These are phyloP conservation scores for Entomobrya multifasciata DNA, from an alignment of 2,888 invertebrate genomes.

Conservation along the genomic window DNA sequence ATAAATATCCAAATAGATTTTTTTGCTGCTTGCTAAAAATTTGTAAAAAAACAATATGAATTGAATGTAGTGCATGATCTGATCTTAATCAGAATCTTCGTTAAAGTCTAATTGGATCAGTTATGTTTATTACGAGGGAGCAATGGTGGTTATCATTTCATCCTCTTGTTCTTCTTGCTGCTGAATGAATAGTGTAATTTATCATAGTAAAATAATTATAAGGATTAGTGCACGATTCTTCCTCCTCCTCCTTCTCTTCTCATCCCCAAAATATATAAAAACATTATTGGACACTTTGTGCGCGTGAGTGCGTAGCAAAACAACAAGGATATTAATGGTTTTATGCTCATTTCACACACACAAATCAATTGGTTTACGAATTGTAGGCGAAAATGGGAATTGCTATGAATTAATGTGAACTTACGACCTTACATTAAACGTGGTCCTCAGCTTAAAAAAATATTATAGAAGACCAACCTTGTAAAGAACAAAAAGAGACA, in stretches of 20 bases:
- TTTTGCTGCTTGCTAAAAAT: conserved; percentile 10
- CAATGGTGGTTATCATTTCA: neutral
- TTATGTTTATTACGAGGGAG: no score
- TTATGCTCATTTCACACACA: neutral
- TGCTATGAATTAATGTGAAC: conserved; percentile 37
- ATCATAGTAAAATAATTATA: neutral
- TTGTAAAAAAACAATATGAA: neutral
- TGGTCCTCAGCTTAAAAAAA: no score
- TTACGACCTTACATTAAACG: conserved; percentile 13
- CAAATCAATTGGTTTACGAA: neutral
- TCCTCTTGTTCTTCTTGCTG: conserved; percentile 30
- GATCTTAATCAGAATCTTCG: neutral
- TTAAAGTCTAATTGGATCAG: neutral
- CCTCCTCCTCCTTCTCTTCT: neutral
- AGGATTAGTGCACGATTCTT: neutral
- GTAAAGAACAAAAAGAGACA: conserved; percentile 4
- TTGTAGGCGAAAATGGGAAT: neutral
- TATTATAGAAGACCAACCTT: neutral
- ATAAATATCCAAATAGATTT: conserved; percentile 10
- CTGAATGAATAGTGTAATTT: neutral
- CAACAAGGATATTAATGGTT: neutral
- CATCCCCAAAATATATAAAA: conserved; percentile 6
- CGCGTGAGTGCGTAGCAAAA: no score
- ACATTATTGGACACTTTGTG: conserved; percentile 27
- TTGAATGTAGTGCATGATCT: conserved; percentile 15